phyloP scores from a whole-genome alignment of 2,797 vertebrate species.

The Carapus acus region DNA sequence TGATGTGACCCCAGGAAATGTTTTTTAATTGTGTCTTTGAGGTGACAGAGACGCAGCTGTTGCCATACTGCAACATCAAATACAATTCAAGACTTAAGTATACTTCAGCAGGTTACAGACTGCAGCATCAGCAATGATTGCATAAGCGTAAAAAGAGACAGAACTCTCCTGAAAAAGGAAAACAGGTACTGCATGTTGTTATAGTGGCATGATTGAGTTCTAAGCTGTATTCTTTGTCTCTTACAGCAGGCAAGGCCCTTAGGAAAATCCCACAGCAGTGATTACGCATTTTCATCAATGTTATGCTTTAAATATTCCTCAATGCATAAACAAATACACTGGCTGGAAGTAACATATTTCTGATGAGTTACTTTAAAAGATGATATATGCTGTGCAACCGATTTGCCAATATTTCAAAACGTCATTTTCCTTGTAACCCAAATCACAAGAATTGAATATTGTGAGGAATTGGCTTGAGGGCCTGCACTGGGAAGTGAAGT shows the following conservation, averaged over 20 bases:
- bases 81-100: constrained; percentile 3
- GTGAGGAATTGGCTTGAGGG: too few species aligned
- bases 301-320: not conserved
- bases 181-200: constrained; percentile 1
- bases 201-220: constrained; percentile 1
- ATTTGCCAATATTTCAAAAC: not conserved
- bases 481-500: too few species aligned
- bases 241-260: not conserved
- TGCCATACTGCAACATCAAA: constrained; percentile 19
- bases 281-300: constrained; percentile 1
- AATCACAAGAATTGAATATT: too few species aligned
- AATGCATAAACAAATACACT: not conserved
- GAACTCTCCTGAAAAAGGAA: constrained; percentile 6
- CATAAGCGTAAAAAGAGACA: not conserved
- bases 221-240: constrained; percentile 1
- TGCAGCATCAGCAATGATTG: not conserved
- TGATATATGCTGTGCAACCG: not conserved
- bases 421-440: too few species aligned
- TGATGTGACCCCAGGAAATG: constrained; percentile 18
- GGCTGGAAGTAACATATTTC: not conserved
- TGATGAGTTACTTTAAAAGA: not conserved
- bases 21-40: constrained; percentile 21
- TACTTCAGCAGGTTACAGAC: constrained; percentile 22
- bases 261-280: not conserved
- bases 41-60: constrained; percentile 15